These are phyloP conservation scores for Coregonus clupeaformis DNA, from an alignment of 2,113 vertebrate genomes.

Conservation along the genomic window DNA sequence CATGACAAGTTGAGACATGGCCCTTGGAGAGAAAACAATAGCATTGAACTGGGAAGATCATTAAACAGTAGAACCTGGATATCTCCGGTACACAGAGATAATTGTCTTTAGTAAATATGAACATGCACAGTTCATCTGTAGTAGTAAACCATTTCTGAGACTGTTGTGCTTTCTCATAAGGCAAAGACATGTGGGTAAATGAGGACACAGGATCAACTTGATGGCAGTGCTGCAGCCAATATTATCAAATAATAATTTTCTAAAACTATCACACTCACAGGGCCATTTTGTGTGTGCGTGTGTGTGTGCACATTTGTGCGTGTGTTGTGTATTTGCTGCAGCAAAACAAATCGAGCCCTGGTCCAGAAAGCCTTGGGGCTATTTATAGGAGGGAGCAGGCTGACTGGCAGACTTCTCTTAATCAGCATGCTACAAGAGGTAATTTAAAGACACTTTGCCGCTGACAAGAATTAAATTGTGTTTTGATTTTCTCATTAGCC, in stretches of 20 bases:
- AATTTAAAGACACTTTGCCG: slow-evolving; percentile 75
- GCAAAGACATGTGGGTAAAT: too few species aligned
- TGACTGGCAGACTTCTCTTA: slow-evolving; percentile 75
- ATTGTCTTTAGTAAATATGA: neutral
- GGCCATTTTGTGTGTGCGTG: slow-evolving; percentile 5
- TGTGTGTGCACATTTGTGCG: neutral
- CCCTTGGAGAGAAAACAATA: slow-evolving; percentile 30
- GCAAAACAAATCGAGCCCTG: slow-evolving; percentile 42
- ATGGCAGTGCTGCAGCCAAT: too few species aligned
- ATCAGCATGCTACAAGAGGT: slow-evolving; percentile 77
- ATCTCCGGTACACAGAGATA: neutral
- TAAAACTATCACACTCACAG: too few species aligned
- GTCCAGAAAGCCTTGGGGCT: slow-evolving; percentile 67
- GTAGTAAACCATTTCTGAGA: too few species aligned
- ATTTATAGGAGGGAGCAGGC: slow-evolving; percentile 68
- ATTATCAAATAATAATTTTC: too few species aligned
- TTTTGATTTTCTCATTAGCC: slow-evolving; percentile 89
- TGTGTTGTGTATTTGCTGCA: neutral
- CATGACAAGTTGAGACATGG: slow-evolving; percentile 41
- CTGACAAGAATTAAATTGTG: slow-evolving; percentile 86
- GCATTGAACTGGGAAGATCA: slow-evolving; percentile 25
- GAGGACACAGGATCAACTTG: too few species aligned
- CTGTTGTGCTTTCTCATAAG: too few species aligned
- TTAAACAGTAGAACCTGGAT: slow-evolving; percentile 28
- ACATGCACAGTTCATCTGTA: too few species aligned